Evolutionary conservation across 2,797 vertebrate genomes (phyloP).

Genomic region (Silurus aristotelis): DNA sequence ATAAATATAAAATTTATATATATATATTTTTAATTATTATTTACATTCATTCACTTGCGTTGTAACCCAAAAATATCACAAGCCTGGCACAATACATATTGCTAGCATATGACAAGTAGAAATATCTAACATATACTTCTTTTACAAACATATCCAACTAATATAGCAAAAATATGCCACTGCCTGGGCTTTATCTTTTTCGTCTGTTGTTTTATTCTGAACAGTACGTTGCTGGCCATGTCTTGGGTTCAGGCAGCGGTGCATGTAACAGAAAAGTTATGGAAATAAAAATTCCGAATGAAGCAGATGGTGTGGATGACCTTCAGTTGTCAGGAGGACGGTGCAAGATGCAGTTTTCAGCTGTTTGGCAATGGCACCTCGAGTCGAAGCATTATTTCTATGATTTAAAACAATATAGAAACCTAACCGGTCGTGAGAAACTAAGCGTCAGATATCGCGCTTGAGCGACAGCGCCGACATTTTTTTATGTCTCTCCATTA

Average conservation of each 20-base stretch:
- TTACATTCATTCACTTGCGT: constrained; percentile 89
- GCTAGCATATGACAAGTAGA: constrained; percentile 90
- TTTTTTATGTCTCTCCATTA: background rate
- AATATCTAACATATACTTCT: constrained; percentile 87
- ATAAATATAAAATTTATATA: constrained; percentile 58
- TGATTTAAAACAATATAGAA: background rate
- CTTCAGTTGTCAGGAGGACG: background rate
- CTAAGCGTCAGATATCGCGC: background rate
- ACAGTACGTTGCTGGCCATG: constrained; percentile 75
- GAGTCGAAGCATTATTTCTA: background rate
- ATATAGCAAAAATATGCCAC: constrained; percentile 69
- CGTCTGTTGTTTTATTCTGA: constrained; percentile 56
- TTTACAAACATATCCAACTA: constrained; percentile 84
- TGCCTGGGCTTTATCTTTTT: constrained; percentile 60
- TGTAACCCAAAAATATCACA: constrained; percentile 85
- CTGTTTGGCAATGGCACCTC: constrained; percentile 16
- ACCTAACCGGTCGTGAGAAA: background rate
- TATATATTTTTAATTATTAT: constrained; percentile 72
- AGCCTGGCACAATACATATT: constrained; percentile 89
- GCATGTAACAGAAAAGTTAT: constrained; percentile 63
- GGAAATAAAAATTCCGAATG: constrained; percentile 56
- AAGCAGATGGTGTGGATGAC: constrained; percentile 34
- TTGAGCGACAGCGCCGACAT: background rate
- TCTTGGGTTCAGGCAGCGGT: constrained; percentile 72
- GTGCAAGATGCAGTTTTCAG: constrained; percentile 25